phyloP scores from a whole-genome alignment of 2,888 invertebrate genomes.

The Scaeva pyrastri region DNA sequence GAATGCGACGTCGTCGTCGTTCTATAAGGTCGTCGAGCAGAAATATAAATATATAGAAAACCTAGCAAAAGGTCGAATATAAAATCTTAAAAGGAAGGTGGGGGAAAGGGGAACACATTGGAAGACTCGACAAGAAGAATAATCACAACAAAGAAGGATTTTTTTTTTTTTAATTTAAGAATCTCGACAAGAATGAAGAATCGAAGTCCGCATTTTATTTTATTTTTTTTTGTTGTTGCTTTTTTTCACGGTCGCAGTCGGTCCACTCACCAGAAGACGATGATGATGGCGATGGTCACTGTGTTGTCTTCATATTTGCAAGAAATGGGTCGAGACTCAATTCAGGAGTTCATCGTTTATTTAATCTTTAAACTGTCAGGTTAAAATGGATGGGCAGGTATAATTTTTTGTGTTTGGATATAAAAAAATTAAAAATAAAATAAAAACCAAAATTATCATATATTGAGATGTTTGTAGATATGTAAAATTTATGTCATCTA shows the following conservation, averaged over 20 bases:
- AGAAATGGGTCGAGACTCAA: background rate
- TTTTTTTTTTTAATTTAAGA: no score
- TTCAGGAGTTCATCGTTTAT: conserved; percentile 14
- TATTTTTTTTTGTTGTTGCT: no score
- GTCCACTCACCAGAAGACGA: conserved; percentile 30
- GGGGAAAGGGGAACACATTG: background rate
- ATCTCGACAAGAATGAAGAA: conserved; percentile 53
- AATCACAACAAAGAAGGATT: conserved; percentile 13
- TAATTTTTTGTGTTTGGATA: background rate
- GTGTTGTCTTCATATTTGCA: background rate
- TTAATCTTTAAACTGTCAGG: conserved; percentile 7
- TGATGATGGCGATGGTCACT: conserved; percentile 18
- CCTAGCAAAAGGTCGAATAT: conserved; percentile 46
- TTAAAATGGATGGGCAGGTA: background rate
- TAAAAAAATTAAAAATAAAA: no score
- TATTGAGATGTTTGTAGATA: no score
- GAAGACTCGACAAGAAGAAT: conserved; percentile 9
- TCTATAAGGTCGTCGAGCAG: conserved; percentile 49
- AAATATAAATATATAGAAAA: background rate
- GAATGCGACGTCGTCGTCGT: background rate
- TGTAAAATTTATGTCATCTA: no score
- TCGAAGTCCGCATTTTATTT: conserved; percentile 38
- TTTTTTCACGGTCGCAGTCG: no score
- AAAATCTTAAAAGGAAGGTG: background rate
- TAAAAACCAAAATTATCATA: no score